These are phyloP conservation scores for Drosophila suboccidentalis DNA, from an alignment of 2,888 invertebrate genomes.

Conservation along the genomic window DNA sequence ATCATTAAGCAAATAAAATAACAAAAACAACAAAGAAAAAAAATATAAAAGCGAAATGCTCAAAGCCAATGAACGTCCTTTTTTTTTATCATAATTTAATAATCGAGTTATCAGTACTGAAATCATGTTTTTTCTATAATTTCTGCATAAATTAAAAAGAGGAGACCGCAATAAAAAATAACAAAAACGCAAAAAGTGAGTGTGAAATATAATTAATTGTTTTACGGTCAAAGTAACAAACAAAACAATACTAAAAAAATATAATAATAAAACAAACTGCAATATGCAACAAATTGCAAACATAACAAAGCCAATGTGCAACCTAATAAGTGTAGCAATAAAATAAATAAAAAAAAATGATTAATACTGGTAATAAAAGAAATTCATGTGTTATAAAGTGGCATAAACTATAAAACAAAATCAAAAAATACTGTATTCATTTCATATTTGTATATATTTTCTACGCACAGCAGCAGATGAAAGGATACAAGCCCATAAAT, in stretches of 20 bases:
- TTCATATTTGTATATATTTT: slow-evolving; percentile 17
- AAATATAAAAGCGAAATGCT: slow-evolving; percentile 1
- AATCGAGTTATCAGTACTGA: slow-evolving; percentile 60
- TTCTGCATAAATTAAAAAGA: slow-evolving; percentile 47
- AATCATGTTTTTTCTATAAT: slow-evolving; percentile 25
- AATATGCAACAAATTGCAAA: slow-evolving; percentile 19
- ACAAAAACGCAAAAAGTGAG: slow-evolving; percentile 27
- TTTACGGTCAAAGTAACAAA: slow-evolving; percentile 32
- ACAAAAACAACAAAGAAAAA: slow-evolving; percentile 27
- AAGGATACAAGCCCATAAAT: slow-evolving; percentile 37
- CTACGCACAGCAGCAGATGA: slow-evolving; percentile 25
- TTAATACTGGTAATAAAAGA: not conserved
- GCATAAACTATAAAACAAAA: slow-evolving; percentile 16
- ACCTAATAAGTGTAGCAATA: slow-evolving; percentile 31
- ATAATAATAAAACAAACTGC: slow-evolving; percentile 14
- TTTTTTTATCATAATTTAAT: slow-evolving; percentile 35
- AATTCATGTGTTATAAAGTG: slow-evolving; percentile 9
- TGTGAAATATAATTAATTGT: slow-evolving; percentile 63
- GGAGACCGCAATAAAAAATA: slow-evolving; percentile 23
- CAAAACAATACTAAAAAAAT: not conserved
- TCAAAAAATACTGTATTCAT: slow-evolving; percentile 8
- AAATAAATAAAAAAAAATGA: slow-evolving; percentile 20
- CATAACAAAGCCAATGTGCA: slow-evolving; percentile 21
- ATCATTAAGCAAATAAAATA: slow-evolving; percentile 51
- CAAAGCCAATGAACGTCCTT: slow-evolving; percentile 20